Evolutionary conservation across 1,140 invertebrate species (phyloP), one percentile per base, ranked within the genome.

Genomic region (Sinonovacula constricta): DNA sequence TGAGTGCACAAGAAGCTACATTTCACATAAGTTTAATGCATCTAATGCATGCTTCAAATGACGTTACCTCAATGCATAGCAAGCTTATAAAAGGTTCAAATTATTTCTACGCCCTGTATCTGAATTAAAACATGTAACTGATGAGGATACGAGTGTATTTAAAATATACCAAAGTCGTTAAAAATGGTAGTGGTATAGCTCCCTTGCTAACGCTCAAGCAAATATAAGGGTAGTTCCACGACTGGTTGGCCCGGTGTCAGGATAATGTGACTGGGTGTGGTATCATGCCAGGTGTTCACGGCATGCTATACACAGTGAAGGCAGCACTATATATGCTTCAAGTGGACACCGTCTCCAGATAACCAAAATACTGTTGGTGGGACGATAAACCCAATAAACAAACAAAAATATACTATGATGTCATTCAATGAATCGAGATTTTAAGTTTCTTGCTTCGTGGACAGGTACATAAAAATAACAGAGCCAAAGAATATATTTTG

Each of bases 1-100:
- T 81, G 39, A 83, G 79, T 68, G 22, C 30, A 4, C 78, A 83
- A 56, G 81, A 83, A 53, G 81, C 81, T n/a, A 66, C 72, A 33
- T 75, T 62, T 63, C 30, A 57, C 7, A 71, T 80, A 31, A 53
- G 68, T 18, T 34, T 24, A 24, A 56, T 69, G n/a, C 65, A 70
- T 33, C 39, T 76, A 26, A 30, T 72, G 33, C 65, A 72, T 57
- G 54, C 76, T 39, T 79, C 63, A 22, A 72, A 80, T 36, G 36
- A 39, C 26, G 54, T 7, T 80, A 76, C 57, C 30, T 84, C 0
- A 82, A 80, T 69, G 82, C 71, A 7, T 62, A 60, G 34, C 59
- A 33, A 30, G 60, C 59, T 39, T 14, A 59, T 2, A 81, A 81
- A 49, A 53, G 80, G 24, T 49, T 76, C 10, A 74, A 69, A 65